Base-by-base conservation (phyloP, 2,113 vertebrate species). In the Alosa alosa region DNA sequence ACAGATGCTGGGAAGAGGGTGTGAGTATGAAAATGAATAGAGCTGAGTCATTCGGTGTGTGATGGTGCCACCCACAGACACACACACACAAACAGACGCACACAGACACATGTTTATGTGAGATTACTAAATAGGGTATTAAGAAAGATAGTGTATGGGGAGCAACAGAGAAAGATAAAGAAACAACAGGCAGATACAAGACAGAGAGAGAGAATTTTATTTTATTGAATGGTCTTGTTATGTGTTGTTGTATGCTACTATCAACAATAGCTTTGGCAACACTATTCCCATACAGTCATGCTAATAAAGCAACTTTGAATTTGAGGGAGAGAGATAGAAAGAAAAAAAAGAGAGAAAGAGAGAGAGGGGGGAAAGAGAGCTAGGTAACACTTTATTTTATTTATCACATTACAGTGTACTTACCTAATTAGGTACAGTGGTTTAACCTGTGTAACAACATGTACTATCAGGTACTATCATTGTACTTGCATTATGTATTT, bases 11-110 rank as follows among this genome's bases (percentile, higher is more conserved):
- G 47, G 18, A 18, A 25, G 1, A 13, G 25, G 60, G 72, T 49
- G 82, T 83, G 60, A 11, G 25, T 55, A 36, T 47, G 84, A 45
- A 82, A 85, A 82, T 85, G 25, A 49, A 55, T 9, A 82, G 72
- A 57, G 44, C 22, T 44, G 52, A 64, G 9, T 36, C 31, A 41
- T 44, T 20, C 1, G 22, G 25, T n/a, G 82, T 60, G 55, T 60
- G 82, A n/a, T n/a, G 18, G 55, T 60, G 55, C 55, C 55, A 60
- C 20, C 60, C 45, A 44, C 25, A n/a, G 49, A 39, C 36, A 57
- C 81, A 57, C 44, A 64, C 81, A 68, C 68, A 20, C 4, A 31
- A 57, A 45, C 22, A 46, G 45, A 46, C 45, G 8, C 45, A 46
- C 45, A 46, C 46, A 49, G 20, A 50, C n/a, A 15, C 3, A 55